Evolutionary conservation across 2,113 vertebrate genomes (phyloP).

Genomic region (Planiliza haematocheilus): DNA sequence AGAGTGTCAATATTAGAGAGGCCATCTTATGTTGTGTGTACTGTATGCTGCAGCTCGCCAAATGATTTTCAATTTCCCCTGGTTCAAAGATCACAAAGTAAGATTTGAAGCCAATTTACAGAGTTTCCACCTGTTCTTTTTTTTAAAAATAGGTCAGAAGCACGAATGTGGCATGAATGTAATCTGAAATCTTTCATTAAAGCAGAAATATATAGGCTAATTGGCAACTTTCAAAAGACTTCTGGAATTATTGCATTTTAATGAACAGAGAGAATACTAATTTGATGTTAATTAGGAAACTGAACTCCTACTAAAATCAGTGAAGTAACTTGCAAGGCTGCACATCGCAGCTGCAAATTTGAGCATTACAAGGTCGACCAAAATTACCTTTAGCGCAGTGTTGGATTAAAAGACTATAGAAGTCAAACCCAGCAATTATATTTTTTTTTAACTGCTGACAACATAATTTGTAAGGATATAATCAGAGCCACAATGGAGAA

Average conservation of each 20-base stretch:
- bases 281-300: slow-evolving; percentile 48
- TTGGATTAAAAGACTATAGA: neutral
- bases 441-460: slow-evolving; percentile 29
- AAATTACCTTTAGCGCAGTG: slow-evolving; percentile 10
- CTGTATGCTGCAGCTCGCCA: slow-evolving; percentile 26
- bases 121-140: slow-evolving; percentile 45
- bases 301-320: slow-evolving; percentile 24
- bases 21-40: slow-evolving; percentile 33
- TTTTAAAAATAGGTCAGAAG: slow-evolving; percentile 52
- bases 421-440: slow-evolving; percentile 27
- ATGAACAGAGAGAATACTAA: slow-evolving; percentile 45
- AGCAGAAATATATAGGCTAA: slow-evolving; percentile 50
- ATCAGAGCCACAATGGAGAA: slow-evolving; percentile 40
- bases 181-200: slow-evolving; percentile 45
- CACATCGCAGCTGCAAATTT: slow-evolving; percentile 21
- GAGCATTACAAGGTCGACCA: slow-evolving; percentile 19
- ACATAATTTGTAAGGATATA: slow-evolving; percentile 33
- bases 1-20: slow-evolving; percentile 30
- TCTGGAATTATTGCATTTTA: slow-evolving; percentile 32
- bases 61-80: slow-evolving; percentile 50
- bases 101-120: slow-evolving; percentile 60
- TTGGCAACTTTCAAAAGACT: slow-evolving; percentile 52
- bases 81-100: slow-evolving; percentile 57
- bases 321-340: slow-evolving; percentile 17
- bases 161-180: slow-evolving; percentile 19